phyloP scores from a whole-genome alignment of 2,888 invertebrate genomes.

The Epinotia ramella region DNA sequence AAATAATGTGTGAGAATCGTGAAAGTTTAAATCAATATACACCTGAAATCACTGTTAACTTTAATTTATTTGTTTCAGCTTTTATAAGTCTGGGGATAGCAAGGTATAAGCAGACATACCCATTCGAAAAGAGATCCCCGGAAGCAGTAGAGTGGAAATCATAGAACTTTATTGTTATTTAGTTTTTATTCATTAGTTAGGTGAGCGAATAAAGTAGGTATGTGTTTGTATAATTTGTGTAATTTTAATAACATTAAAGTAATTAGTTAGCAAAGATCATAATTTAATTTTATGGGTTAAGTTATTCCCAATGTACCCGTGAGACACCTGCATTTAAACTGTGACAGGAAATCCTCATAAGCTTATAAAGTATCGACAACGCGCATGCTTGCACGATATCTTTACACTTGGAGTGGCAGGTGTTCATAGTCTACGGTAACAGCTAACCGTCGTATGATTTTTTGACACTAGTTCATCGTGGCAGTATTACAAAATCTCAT shows the following conservation, averaged over 20 bases:
- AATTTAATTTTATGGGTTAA: neutral
- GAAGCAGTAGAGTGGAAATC: conserved; percentile 47
- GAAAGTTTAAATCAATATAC: too few relatives aligned
- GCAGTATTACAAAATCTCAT: neutral
- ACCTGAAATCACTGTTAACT: neutral
- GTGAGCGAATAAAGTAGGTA: neutral
- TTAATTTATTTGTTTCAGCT: conserved; percentile 74
- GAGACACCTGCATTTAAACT: neutral
- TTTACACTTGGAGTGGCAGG: too few relatives aligned
- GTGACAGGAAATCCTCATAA: too few relatives aligned
- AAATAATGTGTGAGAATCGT: too few relatives aligned
- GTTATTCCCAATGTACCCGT: neutral
- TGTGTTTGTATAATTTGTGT: too few relatives aligned
- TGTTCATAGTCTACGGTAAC: too few relatives aligned
- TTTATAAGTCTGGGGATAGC: conserved; percentile 85
- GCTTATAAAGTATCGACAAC: too few relatives aligned
- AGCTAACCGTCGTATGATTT: too few relatives aligned
- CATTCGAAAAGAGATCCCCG: conserved; percentile 73
- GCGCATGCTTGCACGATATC: too few relatives aligned
- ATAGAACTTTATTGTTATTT: conserved; percentile 3
- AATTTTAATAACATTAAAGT: neutral
- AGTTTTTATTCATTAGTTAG: neutral
- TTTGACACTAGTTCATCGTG: too few relatives aligned
- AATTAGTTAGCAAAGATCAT: neutral
- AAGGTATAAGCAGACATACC: conserved; percentile 77